These are phyloP conservation scores for Scatophagus argus DNA, from an alignment of 2,113 vertebrate genomes.

Conservation along the genomic window DNA sequence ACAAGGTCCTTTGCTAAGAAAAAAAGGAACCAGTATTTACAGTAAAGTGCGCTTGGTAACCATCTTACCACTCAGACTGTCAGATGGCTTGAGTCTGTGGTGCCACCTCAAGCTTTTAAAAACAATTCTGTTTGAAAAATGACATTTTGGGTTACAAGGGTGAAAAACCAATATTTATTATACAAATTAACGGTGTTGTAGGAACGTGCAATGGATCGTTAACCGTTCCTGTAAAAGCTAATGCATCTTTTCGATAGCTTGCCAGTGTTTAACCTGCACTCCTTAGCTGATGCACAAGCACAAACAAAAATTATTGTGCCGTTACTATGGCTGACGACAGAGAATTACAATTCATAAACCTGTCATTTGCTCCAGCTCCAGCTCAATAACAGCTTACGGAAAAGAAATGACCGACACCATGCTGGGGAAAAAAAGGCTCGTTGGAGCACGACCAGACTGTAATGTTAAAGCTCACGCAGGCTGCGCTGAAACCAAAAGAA, in stretches of 20 bases:
- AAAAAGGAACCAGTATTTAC: slow-evolving; percentile 16
- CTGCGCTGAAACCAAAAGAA: slow-evolving; percentile 41
- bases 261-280: slow-evolving; percentile 39
- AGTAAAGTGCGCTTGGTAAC: slow-evolving; percentile 1
- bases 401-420: slow-evolving; percentile 24
- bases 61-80: slow-evolving; percentile 15
- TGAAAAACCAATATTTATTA: slow-evolving; percentile 38
- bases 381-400: slow-evolving; percentile 51
- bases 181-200: slow-evolving; percentile 27
- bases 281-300: slow-evolving; percentile 57
- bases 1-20: slow-evolving; percentile 51
- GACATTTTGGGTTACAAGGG: slow-evolving; percentile 6
- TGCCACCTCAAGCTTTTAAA: slow-evolving; percentile 11
- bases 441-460: slow-evolving; percentile 36
- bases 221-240: slow-evolving; percentile 50
- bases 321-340: slow-evolving; percentile 34
- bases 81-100: background rate
- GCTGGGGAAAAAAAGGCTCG: slow-evolving; percentile 12
- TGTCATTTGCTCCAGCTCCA: slow-evolving; percentile 44
- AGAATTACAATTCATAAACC: slow-evolving; percentile 66
- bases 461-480: slow-evolving; percentile 47
- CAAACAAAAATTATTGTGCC: slow-evolving; percentile 40
- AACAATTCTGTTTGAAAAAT: slow-evolving; percentile 18
- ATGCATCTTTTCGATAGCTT: slow-evolving; percentile 47
- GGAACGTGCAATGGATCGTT: slow-evolving; percentile 31